Evolutionary conservation across 2,113 vertebrate genomes (phyloP).

Genomic region (Ciconia stormi): DNA sequence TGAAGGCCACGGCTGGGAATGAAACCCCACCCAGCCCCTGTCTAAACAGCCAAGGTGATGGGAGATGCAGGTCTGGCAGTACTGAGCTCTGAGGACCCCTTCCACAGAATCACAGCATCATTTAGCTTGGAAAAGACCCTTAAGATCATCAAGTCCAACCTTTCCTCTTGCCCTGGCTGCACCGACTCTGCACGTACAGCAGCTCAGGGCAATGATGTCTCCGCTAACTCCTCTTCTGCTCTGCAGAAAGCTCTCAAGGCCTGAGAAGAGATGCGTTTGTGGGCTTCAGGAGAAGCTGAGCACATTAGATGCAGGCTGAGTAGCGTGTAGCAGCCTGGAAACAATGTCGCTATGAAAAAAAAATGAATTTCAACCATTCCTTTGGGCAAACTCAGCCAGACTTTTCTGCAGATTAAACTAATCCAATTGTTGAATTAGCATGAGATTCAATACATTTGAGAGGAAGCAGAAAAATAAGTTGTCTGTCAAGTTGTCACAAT

Average conservation of each 20-base stretch:
- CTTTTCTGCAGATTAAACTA: not conserved
- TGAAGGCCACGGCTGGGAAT: not conserved
- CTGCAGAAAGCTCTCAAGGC: not conserved
- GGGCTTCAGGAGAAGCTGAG: not conserved
- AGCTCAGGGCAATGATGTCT: not conserved
- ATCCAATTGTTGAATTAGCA: not conserved
- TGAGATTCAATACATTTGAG: not conserved
- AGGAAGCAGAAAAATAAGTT: not conserved
- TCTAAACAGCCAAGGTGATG: not conserved
- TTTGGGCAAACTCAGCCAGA: not conserved
- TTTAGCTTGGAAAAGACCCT: too few relatives aligned
- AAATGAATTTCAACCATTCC: not conserved
- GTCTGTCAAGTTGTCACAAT: not conserved
- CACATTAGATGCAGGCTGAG: not conserved
- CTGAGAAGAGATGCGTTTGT: accelerated
- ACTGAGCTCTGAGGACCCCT: accelerated
- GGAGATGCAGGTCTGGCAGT: not conserved
- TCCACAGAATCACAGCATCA: too few relatives aligned
- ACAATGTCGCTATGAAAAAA: not conserved
- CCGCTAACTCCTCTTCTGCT: not conserved
- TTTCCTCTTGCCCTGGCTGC: not conserved
- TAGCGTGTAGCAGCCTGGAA: not conserved
- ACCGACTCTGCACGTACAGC: accelerated
- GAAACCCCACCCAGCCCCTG: not conserved
- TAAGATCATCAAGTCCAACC: too few relatives aligned